A percentile compares a stretch with the other conserved stretches of the same genome.
Evolutionary conservation across 2,797 vertebrate genomes (phyloP).

Genomic region (Prionace glauca): DNA sequence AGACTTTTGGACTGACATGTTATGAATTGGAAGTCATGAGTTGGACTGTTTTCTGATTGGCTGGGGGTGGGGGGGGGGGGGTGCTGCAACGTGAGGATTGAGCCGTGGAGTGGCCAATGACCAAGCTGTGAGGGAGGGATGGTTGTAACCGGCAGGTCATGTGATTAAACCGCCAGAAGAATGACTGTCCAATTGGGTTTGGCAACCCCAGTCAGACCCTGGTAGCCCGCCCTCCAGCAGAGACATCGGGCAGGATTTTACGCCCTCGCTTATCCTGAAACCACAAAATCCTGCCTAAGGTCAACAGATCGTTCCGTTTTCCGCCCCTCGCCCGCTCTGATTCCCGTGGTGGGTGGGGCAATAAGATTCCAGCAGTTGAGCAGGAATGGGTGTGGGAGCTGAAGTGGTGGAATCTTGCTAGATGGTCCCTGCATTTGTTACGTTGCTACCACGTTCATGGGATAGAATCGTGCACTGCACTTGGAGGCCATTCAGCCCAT

Average conservation of each 20-base stretch:
- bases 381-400: no score
- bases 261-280: no score
- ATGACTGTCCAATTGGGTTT: background rate
- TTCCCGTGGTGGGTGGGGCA: no score
- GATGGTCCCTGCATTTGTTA: background rate
- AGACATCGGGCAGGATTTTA: background rate
- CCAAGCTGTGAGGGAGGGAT: background rate
- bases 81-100: background rate
- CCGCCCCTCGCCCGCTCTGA: no score
- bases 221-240: background rate
- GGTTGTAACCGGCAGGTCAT: background rate
- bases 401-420: background rate
- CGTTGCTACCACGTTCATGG: no score
- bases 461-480: no score
- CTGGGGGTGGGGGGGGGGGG: no score
- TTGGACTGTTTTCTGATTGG: background rate
- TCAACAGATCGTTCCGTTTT: no score
- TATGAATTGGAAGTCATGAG: background rate
- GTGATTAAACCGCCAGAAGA: background rate
- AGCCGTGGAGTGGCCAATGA: no score
- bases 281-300: no score
- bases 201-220: background rate
- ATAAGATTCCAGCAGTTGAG: no score
- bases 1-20: background rate
- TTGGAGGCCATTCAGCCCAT: no score